Evolutionary conservation across 2,888 invertebrate genomes (phyloP).

Genomic region (Epirrita christyi): DNA sequence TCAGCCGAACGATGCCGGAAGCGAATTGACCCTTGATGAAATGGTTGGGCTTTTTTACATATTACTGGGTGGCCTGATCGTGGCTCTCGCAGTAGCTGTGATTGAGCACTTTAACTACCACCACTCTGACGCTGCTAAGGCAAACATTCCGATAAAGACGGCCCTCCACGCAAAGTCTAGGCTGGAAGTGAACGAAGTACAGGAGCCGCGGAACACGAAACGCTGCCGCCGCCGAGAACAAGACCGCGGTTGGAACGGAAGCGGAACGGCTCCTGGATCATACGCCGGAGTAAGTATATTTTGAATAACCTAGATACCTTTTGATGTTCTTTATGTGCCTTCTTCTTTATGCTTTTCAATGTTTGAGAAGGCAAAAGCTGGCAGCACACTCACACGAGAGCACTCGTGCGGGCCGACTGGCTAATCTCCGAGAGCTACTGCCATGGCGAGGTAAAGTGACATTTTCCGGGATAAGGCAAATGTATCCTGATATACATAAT

Average conservation of each 20-base stretch:
- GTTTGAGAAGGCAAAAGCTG: not conserved
- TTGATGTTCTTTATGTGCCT: slow-evolving; percentile 4
- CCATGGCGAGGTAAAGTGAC: not conserved
- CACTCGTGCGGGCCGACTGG: not conserved
- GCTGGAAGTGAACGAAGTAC: slow-evolving; percentile 8
- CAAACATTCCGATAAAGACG: slow-evolving; percentile 92
- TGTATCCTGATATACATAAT: not conserved
- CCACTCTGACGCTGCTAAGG: slow-evolving; percentile 89
- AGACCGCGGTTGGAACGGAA: slow-evolving; percentile 47
- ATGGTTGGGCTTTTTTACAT: slow-evolving; percentile 99
- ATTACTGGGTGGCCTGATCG: slow-evolving; percentile 94
- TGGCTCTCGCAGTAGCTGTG: slow-evolving; percentile 95
- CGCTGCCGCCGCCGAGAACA: slow-evolving; percentile 59
- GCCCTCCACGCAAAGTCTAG: slow-evolving; percentile 93
- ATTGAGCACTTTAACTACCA: slow-evolving; percentile 97
- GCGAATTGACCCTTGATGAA: slow-evolving; percentile 96
- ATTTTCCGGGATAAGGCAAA: not conserved
- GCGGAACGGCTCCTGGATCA: slow-evolving; percentile 57
- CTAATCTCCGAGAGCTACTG: not conserved
- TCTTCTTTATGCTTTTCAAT: not conserved
- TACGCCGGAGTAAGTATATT: slow-evolving; percentile 69
- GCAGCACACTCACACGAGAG: not conserved
- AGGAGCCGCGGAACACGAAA: slow-evolving; percentile 1
- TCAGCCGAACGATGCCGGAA: slow-evolving; percentile 74
- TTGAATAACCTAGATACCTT: not conserved